phyloP scores from a whole-genome alignment of 1,140 invertebrate genomes.

The Anastrepha obliqua region DNA sequence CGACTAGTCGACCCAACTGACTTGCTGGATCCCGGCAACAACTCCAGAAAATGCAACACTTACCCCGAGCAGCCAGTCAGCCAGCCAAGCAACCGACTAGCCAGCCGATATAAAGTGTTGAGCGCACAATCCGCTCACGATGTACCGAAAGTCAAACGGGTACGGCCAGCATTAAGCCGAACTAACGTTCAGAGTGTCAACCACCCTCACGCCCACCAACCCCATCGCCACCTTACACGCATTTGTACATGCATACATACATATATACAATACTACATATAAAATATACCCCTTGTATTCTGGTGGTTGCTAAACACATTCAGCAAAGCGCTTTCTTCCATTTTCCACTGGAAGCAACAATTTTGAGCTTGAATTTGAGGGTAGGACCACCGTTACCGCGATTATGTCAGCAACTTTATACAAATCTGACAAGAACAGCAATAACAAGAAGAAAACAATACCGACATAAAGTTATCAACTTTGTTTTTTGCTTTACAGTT shows the following conservation, averaged over 20 bases:
- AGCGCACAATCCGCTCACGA: slow-evolving; percentile 49
- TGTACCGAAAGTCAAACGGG: slow-evolving; percentile 47
- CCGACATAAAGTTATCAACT: slow-evolving; percentile 39
- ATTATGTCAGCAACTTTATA: slow-evolving; percentile 68
- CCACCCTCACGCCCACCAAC: slow-evolving; percentile 43
- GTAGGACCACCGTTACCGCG: slow-evolving; percentile 65
- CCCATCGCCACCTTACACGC: neutral
- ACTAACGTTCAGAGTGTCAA: slow-evolving; percentile 1
- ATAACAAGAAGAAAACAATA: slow-evolving; percentile 34
- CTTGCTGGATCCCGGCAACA: slow-evolving; percentile 27
- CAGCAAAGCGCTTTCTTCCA: slow-evolving; percentile 24
- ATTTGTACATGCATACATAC: neutral
- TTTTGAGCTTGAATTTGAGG: slow-evolving; percentile 61
- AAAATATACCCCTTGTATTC: neutral
- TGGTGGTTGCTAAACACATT: slow-evolving; percentile 40
- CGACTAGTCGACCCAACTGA: slow-evolving; percentile 29
- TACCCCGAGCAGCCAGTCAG: slow-evolving; percentile 17
- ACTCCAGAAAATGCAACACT: slow-evolving; percentile 36
- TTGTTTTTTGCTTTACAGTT: slow-evolving; percentile 8
- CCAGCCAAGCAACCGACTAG: neutral
- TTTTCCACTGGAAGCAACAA: slow-evolving; percentile 47
- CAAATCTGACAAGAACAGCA: slow-evolving; percentile 46
- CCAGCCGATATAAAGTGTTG: slow-evolving; percentile 43
- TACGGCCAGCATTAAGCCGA: neutral
- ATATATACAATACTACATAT: neutral